Evolutionary conservation across 2,113 vertebrate species (phyloP), one percentile per base, ranked within the genome.

Genomic region (Saguinus imperator): DNA sequence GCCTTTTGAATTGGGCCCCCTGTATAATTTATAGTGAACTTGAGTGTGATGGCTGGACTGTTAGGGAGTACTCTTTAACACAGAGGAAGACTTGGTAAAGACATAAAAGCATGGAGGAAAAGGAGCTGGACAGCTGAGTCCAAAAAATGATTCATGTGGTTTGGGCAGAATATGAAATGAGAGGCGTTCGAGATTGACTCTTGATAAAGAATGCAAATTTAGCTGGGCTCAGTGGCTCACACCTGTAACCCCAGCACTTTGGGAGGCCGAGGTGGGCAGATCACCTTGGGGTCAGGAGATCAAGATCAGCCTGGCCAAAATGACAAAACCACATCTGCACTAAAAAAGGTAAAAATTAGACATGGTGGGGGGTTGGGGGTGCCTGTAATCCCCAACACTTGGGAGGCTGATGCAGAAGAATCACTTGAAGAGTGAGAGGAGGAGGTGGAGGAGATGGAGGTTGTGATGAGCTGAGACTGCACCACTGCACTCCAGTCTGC

Each of bases 171-270:
- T 83, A 64, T 58, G 70, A 93, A 91, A 89, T 70, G 27, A 52
- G 5, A 68, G 45, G 13, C 80, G 80, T 82, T 29, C 0, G 61
- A 94, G 93, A 91, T 77, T 72, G 75, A 50, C 55, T 52, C 70
- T 57, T 87, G 87, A 72, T 94, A 84, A 80, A 89, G 68, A 92
- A 87, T 40, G 23, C 57, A 84, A 93, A 52, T 96, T 40, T 55
- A 79, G 6, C 40, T 57, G 27, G 61, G 12, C 61, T 12, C 12
- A 29, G 2, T 64, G 12, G 61, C 5, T 64, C 61, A 32, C 13
- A 13, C 61, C 27, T 64, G 27, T 29, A 64, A 64, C 13, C 27
- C 61, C 12, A 32, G 27, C 61, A 14, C 61, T 64, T 64, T 32
- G 61, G 61, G 61, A 32, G 61, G 61, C 27, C 4, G 27, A 64